Evolutionary conservation across 2,797 vertebrate genomes (phyloP), one percentile per base, ranked within the genome.

Genomic region (Buphagus erythrorhynchus): DNA sequence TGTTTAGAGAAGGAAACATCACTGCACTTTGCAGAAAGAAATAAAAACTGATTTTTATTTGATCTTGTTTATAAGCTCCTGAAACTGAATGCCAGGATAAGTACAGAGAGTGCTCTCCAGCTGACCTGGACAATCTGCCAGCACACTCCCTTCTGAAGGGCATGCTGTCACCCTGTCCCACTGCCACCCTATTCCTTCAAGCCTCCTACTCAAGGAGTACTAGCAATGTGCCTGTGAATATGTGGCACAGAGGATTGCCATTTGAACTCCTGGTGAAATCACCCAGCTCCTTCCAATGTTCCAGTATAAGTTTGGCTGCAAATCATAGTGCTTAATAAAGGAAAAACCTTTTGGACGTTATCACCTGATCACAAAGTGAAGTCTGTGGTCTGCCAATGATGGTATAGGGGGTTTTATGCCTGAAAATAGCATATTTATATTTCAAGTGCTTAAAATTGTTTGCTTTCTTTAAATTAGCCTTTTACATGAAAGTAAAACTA

Each of bases 1-100:
- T 0, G 0, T 11, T 11, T n/a, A 77, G 18, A 62, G 36, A 76
- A 36, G 0, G 0, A 85, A 85, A 35, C 6, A 11, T 43, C 20
- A 15, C 3, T 43, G 33, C 21, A 58, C 11, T 15, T 18, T 73
- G 49, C 15, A 84, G 61, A 65, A 86, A 67, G 22, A 86, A 73
- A 28, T 51, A 46, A 78, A 91, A 69, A 2, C 4, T 12, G 1
- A 16, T 29, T 77, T 84, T 88, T 6, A 25, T 46, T 75, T 45
- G 48, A 59, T 15, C 5, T 82, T 79, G 26, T 80, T 91, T 91
- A n/a, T 51, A 20, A 55, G 18, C 24, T 95, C 36, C 68, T 74
- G 72, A 48, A 86, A 69, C 28, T 2, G 3, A 29, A 58, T 40
- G 58, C 66, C 4, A 2, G 55, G 28, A 54, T 1, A 7, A 49